A percentile compares a stretch with the other conserved stretches of the same genome.
Conservation (phyloP, 2,113 vertebrate species). For the Phalacrocorax pelagicus region DNA sequence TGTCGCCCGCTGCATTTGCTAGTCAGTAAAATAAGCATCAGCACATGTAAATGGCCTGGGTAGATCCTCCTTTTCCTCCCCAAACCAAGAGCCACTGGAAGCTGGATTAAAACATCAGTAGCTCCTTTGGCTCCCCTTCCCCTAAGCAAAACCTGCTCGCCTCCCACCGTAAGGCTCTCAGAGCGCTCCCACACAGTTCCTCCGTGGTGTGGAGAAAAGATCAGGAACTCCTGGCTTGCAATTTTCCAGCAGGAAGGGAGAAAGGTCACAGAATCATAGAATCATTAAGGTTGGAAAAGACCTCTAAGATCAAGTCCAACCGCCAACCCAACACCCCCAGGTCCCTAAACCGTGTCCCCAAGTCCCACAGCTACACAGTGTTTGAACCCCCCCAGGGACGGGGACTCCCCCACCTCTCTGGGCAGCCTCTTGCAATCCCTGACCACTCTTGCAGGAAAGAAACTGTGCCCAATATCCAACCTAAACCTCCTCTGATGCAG, state of each 20-base stretch:
- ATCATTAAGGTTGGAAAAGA: no score
- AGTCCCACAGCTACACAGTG: no score
- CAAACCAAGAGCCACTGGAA: neutral
- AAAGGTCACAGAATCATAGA: neutral
- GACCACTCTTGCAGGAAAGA: no score
- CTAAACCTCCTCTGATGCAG: no score
- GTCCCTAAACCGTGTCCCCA: no score
- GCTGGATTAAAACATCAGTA: neutral
- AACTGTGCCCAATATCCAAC: no score
- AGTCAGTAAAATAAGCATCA: neutral
- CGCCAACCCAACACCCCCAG: no score
- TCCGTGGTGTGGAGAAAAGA: neutral
- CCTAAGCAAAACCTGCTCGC: neutral
- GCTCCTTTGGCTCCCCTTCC: neutral
- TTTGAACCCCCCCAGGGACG: no score
- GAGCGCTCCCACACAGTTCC: neutral
- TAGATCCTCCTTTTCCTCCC: neutral
- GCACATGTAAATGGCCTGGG: accelerated
- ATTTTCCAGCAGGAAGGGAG: neutral
- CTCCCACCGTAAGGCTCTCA: neutral
- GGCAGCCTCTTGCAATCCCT: no score
- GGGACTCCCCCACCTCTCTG: no score
- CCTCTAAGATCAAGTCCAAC: no score
- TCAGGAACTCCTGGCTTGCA: neutral
- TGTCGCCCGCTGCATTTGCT: neutral